Evolutionary conservation across 1,140 invertebrate genomes (phyloP).

Genomic region (Lerema accius): DNA sequence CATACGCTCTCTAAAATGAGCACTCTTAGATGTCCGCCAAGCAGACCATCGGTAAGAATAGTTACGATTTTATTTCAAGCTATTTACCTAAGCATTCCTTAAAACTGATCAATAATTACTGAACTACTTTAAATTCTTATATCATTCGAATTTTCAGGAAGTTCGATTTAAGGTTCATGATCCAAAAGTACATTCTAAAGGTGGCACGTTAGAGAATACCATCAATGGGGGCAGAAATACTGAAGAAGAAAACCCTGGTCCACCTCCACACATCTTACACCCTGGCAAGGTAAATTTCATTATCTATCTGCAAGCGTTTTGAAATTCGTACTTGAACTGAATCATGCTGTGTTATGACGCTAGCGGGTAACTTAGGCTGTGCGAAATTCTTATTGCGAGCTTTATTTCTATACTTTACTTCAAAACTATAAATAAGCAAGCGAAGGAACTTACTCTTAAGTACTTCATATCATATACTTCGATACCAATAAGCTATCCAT

Average conservation of each 20-base stretch:
- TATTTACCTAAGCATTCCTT: no score
- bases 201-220: constrained; percentile 94
- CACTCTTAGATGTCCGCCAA: constrained; percentile 74
- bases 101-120: no score
- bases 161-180: constrained; percentile 97
- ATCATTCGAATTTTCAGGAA: constrained; percentile 90
- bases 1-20: constrained; percentile 82
- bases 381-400: constrained; percentile 36
- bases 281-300: constrained; percentile 86
- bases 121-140: no score
- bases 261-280: constrained; percentile 89
- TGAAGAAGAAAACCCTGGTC: constrained; percentile 85
- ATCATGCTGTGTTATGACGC: not conserved
- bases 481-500: no score
- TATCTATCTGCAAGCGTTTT: not conserved
- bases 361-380: constrained; percentile 29
- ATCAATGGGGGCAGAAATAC: constrained; percentile 89
- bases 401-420: constrained; percentile 21
- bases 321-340: constrained; percentile 7
- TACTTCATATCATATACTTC: no score
- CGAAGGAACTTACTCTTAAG: constrained; percentile 9
- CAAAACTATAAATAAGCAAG: constrained; percentile 15
- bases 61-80: constrained; percentile 29
- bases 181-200: constrained; percentile 95
- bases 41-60: constrained; percentile 73